Conservation (phyloP, 2,113 vertebrate species). For the Gopherus flavomarginatus region DNA sequence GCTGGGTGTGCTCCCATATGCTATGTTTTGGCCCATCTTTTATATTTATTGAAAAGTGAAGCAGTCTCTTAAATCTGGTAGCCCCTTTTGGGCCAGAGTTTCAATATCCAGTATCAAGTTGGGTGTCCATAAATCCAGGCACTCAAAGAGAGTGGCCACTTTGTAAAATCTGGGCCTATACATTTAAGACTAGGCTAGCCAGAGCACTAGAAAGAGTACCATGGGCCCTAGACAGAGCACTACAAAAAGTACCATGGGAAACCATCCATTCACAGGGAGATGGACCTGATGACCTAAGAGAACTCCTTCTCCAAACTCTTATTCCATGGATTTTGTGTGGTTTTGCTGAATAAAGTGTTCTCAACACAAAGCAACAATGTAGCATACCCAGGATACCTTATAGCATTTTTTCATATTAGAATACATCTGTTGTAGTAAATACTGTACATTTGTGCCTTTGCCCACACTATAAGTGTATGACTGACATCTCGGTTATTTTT, state of each 20-base stretch:
- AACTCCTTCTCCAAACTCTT: not conserved
- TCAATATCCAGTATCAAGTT: not conserved
- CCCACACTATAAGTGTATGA: not conserved
- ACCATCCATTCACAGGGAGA: not conserved
- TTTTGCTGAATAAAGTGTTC: not conserved
- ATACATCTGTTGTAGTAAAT: not conserved
- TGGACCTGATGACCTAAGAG: not conserved
- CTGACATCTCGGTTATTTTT: not conserved
- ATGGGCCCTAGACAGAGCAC: not conserved
- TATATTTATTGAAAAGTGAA: not conserved
- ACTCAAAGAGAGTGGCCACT: not conserved
- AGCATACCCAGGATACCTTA: not conserved
- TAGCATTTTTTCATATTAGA: not conserved
- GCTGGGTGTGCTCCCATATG: not conserved
- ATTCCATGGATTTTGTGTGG: not conserved
- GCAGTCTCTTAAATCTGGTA: not conserved
- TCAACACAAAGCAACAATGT: not conserved
- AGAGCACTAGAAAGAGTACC: not conserved
- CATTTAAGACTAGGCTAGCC: not conserved
- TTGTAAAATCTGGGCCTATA: not conserved
- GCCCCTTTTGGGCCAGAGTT: not conserved
- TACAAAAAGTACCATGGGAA: not conserved
- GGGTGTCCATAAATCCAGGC: not conserved
- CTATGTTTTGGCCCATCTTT: not conserved
- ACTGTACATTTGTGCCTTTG: not conserved